phyloP scores from a whole-genome alignment of 2,113 vertebrate species.

The Neopipo cinnamomea region DNA sequence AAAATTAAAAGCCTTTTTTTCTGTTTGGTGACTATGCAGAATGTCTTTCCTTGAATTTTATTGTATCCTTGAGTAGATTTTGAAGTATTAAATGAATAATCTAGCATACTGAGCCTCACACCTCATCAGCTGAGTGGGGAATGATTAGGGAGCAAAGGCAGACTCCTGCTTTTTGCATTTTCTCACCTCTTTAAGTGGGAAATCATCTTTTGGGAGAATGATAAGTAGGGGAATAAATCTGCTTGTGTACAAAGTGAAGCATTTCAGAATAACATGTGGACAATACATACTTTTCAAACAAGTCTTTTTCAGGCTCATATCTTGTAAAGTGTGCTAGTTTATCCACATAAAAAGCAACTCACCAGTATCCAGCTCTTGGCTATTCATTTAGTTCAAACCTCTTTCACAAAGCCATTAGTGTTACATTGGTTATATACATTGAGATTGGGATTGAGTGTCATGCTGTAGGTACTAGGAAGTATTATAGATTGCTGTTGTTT shows the following conservation, averaged over 20 bases:
- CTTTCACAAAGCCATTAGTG: not conserved
- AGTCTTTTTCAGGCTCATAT: not conserved
- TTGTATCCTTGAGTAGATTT: not conserved
- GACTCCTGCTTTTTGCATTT: not conserved
- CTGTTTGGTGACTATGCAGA: not conserved
- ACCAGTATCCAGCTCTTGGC: not conserved
- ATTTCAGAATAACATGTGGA: not conserved
- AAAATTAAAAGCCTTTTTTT: not conserved
- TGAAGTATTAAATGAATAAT: not conserved
- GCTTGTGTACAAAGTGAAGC: not conserved
- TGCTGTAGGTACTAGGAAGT: not conserved
- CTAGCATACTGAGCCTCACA: not conserved
- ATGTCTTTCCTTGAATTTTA: not conserved
- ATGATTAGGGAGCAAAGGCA: not conserved
- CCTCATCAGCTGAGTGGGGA: not conserved
- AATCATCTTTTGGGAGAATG: not conserved
- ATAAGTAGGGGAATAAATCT: not conserved
- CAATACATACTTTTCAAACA: not conserved
- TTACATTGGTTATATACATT: not conserved
- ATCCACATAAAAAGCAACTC: not conserved
- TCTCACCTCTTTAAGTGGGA: not conserved
- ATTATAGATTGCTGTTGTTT: not conserved
- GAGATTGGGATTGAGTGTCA: not conserved
- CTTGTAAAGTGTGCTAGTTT: not conserved
- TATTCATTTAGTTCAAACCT: not conserved